phyloP scores from a whole-genome alignment of 2,888 invertebrate genomes.

The Athalia rosae region DNA sequence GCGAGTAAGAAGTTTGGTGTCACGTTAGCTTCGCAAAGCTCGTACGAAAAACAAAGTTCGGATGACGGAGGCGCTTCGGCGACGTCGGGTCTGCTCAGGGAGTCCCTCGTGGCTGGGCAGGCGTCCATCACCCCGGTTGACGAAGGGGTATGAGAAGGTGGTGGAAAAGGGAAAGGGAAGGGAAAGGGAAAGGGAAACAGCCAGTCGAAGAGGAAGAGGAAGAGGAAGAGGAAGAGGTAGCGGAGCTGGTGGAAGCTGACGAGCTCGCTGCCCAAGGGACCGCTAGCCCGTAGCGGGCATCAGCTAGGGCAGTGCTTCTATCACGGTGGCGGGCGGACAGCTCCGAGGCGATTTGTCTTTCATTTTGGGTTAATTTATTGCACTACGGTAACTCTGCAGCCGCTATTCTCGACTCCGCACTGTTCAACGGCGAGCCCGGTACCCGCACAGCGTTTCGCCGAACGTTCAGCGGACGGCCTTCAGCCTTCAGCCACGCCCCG shows the following conservation, averaged over 20 bases:
- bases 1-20: constrained; percentile 33
- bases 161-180: constrained; percentile 48
- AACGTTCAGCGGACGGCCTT: constrained; percentile 17
- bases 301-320: constrained; percentile 70
- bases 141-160: constrained; percentile 47
- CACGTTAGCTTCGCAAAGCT: constrained; percentile 9
- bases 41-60: constrained; percentile 45
- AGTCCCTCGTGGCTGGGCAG: constrained; percentile 59
- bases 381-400: constrained; percentile 64
- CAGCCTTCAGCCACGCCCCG: constrained; percentile 72
- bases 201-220: constrained; percentile 46
- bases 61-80: constrained; percentile 40
- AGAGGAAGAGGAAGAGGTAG: not conserved
- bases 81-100: constrained; percentile 42
- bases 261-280: constrained; percentile 54
- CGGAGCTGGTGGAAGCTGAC: constrained; percentile 40
- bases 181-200: constrained; percentile 44
- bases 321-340: constrained; percentile 73
- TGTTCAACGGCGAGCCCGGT: constrained; percentile 31
- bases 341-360: constrained; percentile 73
- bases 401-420: constrained; percentile 60
- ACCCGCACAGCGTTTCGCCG: constrained; percentile 15
- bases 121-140: constrained; percentile 58
- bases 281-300: constrained; percentile 59
- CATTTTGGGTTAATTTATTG: constrained; percentile 74